Evolutionary conservation across 2,113 vertebrate genomes (phyloP), one percentile per base, ranked within the genome.

Genomic region (Triplophysa rosa): DNA sequence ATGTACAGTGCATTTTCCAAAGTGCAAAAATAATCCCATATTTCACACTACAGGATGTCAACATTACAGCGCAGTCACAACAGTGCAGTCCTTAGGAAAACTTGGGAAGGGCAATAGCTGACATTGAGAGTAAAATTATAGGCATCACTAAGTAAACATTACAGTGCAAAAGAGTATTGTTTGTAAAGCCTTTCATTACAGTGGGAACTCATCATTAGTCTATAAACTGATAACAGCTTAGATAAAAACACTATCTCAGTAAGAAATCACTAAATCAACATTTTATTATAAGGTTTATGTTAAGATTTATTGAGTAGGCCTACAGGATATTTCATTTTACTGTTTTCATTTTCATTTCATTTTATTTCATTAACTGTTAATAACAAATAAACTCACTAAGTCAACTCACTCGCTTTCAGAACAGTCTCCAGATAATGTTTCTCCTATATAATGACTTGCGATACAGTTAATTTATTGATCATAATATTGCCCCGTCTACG

Each of bases 1-100:
- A 45, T 45, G 42, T 45, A 12, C 42, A 12, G 24, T 54, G n/a
- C 6, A 13, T 70, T 71, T 14, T 33, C 10, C 19, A 33, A 71
- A 56, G 68, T 56, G 10, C 67, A 56, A 19, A 70, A 70, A 69
- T 69, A 56, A 70, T 54, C 49, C 26, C 17, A 52, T 52, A 52
- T 52, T 52, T 52, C 49, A 17, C 49, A 70, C 9, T 33, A 33
- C 26, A 56, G 49, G 68, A 70, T 56, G 49, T 54, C 68, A 56
- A 56, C 24, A 70, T 33, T 56, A 69, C 3, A 17, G 13, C 24
- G 9, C 49, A 33, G 67, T 69, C 47, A 49, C 47, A 49, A 52
- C 49, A 52, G 49, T 52, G 49, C 16, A 52, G 16, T 52, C 16
- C 4, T 17, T 14, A 52, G 49, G 42, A 52, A 52, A 52, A 52